Evolutionary conservation across 2,888 invertebrate species (phyloP).

Genomic region (Brachylomia viminalis): DNA sequence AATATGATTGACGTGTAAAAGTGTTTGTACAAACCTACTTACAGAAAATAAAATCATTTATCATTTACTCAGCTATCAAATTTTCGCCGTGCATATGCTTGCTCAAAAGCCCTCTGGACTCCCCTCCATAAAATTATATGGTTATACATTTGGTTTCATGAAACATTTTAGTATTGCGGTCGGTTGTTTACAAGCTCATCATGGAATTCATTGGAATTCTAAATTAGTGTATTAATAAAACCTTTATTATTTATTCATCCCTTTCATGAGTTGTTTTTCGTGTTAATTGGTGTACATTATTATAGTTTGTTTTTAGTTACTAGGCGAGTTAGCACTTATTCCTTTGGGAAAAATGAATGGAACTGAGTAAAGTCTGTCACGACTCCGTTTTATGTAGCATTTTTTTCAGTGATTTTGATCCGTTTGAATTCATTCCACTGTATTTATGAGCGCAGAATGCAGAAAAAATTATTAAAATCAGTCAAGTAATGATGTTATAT

Average conservation of each 20-base stretch:
- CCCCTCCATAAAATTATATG: too few species aligned
- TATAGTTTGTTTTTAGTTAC: conserved; percentile 25
- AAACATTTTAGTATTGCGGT: conserved; percentile 29
- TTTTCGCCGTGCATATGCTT: too few species aligned
- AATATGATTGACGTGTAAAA: too few species aligned
- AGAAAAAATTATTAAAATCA: neutral
- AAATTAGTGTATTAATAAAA: conserved; percentile 31
- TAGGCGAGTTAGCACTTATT: neutral
- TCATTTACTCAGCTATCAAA: too few species aligned
- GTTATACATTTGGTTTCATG: conserved; percentile 11
- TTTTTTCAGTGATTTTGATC: neutral
- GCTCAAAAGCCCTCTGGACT: too few species aligned
- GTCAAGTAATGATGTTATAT: neutral
- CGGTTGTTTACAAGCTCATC: conserved; percentile 11
- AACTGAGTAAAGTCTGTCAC: neutral
- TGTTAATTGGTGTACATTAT: conserved; percentile 27
- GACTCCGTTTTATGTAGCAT: neutral
- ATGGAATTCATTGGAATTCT: conserved; percentile 34
- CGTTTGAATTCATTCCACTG: neutral
- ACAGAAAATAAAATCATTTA: too few species aligned
- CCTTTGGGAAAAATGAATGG: neutral
- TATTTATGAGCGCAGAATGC: neutral
- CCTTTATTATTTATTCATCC: conserved; percentile 30
- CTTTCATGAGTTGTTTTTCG: conserved; percentile 31
- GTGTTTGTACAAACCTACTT: too few species aligned